Percentiles rank a stretch among this genome's conserved stretches.
Conservation (phyloP, 2,888 invertebrate genomes). For the Drosophila atripex region DNA sequence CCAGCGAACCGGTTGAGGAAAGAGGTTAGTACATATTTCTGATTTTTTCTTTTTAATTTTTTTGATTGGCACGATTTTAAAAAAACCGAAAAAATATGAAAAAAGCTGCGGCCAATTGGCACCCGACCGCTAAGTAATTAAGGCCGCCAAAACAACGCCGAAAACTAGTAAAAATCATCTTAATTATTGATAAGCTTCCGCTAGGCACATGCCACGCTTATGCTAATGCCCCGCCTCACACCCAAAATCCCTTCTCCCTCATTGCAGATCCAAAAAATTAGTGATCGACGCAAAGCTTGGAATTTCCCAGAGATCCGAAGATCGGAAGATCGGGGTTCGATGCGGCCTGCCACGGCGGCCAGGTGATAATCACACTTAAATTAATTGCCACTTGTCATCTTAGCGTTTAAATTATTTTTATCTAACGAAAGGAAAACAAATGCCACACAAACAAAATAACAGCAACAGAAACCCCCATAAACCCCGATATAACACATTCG, state of each 20-base stretch:
- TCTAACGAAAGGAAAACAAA: conserved; percentile 53
- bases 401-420: conserved; percentile 78
- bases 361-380: conserved; percentile 79
- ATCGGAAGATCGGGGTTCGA: conserved; percentile 10
- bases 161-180: conserved; percentile 30
- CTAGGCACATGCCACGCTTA: conserved; percentile 56
- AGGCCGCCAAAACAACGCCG: conserved; percentile 34
- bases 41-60: conserved; percentile 33
- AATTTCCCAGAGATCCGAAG: conserved; percentile 57
- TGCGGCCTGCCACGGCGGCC: conserved; percentile 63
- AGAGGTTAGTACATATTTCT: conserved; percentile 66
- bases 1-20: conserved; percentile 71
- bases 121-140: conserved; percentile 45
- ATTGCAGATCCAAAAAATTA: conserved; percentile 73
- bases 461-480: conserved; percentile 12
- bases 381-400: conserved; percentile 79
- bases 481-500: conserved; percentile 21
- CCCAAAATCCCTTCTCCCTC: conserved; percentile 18
- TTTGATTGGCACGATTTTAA: conserved; percentile 64
- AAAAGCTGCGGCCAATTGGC: conserved; percentile 48
- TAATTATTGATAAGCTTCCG: conserved; percentile 31
- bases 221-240: conserved; percentile 34
- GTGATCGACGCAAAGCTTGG: conserved; percentile 64
- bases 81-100: not conserved
- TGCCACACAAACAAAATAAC: conserved; percentile 19